Conservation (phyloP, 37 sponge, comb jelly and placozoan genomes). For the Cliona cf. orientalis region DNA sequence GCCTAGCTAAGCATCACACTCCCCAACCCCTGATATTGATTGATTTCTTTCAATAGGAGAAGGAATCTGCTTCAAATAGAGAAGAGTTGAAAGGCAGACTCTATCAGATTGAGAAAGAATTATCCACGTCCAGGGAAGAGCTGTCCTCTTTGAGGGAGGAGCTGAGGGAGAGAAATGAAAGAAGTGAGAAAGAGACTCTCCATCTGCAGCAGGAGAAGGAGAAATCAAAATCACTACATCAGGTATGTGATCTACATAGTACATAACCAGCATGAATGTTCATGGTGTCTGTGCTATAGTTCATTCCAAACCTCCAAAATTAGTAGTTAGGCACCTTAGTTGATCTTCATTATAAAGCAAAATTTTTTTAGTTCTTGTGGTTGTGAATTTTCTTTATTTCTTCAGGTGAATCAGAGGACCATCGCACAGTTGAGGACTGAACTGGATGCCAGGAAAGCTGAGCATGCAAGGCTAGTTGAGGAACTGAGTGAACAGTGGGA, state of each 20-base stretch:
- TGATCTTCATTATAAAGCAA: not conserved
- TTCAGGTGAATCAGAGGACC: conserved; percentile 18
- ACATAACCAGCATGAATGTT: too few species aligned
- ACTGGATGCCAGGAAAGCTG: not conserved
- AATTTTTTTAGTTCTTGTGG: not conserved
- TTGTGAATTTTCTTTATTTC: not conserved
- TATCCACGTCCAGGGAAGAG: not conserved
- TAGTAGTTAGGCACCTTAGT: not conserved
- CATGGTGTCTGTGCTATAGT: too few species aligned
- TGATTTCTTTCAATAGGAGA: not conserved
- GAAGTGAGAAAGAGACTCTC: not conserved
- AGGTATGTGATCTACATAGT: conserved; percentile 2
- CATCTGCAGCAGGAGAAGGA: conserved; percentile 3
- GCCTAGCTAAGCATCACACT: too few species aligned
- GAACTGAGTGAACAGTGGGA: not conserved
- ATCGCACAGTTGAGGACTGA: not conserved
- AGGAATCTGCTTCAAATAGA: not conserved
- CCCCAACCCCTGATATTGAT: too few species aligned
- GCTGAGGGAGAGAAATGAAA: not conserved
- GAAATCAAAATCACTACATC: not conserved
- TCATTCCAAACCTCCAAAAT: not conserved
- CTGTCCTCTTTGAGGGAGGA: not conserved
- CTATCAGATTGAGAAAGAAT: conserved; percentile 5
- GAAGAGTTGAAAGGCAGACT: conserved; percentile 6
- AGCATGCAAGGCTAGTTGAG: conserved; percentile 7